Evolutionary conservation across 2,888 invertebrate species (phyloP).

Genomic region (Trypoxylon attenuatum): DNA sequence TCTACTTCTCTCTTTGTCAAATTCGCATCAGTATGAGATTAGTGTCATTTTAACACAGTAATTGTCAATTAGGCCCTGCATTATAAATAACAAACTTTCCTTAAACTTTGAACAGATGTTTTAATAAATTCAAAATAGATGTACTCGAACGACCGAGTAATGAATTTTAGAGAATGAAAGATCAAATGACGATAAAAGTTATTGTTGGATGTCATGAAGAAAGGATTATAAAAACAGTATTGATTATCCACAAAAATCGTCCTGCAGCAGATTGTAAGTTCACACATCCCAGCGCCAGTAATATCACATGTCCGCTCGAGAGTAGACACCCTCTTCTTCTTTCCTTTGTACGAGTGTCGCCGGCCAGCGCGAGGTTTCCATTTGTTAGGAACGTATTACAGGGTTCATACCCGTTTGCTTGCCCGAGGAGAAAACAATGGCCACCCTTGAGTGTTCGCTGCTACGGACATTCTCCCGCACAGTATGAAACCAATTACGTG

Average conservation of each 20-base stretch:
- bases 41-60: no score
- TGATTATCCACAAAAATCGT: constrained; percentile 16
- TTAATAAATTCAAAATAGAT: no score
- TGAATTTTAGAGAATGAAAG: no score
- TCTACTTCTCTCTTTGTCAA: no score
- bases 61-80: no score
- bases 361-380: constrained; percentile 46
- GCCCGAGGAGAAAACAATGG: constrained; percentile 40
- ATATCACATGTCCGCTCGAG: constrained; percentile 38
- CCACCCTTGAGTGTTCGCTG: constrained; percentile 13
- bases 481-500: neutral
- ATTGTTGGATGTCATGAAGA: no score
- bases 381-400: constrained; percentile 55
- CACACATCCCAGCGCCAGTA: constrained; percentile 45
- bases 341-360: constrained; percentile 26
- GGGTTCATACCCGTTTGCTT: constrained; percentile 49
- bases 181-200: no score
- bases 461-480: constrained; percentile 4
- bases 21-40: no score
- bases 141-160: no score
- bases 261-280: constrained; percentile 39
- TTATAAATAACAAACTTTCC: no score
- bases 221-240: no score
- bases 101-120: no score
- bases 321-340: neutral